Base-by-base conservation (phyloP, 2,888 invertebrate species). In the Acleris laterana region DNA sequence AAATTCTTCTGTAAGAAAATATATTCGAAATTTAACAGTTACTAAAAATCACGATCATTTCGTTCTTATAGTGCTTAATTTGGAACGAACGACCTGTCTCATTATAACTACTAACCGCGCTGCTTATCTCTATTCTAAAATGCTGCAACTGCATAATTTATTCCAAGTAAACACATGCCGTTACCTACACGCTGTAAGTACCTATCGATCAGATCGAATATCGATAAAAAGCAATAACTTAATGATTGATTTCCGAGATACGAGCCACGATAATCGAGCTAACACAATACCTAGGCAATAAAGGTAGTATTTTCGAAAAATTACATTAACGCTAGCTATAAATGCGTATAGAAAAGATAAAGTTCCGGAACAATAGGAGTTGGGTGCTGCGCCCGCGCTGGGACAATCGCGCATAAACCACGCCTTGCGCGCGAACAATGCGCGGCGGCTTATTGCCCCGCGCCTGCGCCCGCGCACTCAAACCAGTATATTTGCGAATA, bases 351-450 rank as follows among this genome's bases (percentile, higher is more conserved):
- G 81, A 78, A 79, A 80, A 76, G 79, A 78, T 80, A 80, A 77
- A 79, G 71, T 69, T 68, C 72, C 60, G 71, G 66, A 75, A 76
- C 77, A 77, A 77, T 76, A 73, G 77, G 71, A 60, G 63, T 50
- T 69, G 69, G 71, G 67, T 61, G 69, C 44, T 68, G 61, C 69
- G 61, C 58, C 49, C 55, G 72, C 63, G 69, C 72, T 72, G 76
- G 78, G 69, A 89, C 89, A 89, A 88, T 88, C 76, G 88, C 68
- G 80, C 74, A 85, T 89, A 82, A 89, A 79, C 84, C 89, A 90
- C 90, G 89, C 81, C 70, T 71, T 82, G 88, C 74, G 68, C 62
- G 59, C 63, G 82, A 82, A 89, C 90, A 90, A 90, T 88, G 80
- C 74, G 65, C 72, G 50, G 60, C 62, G 46, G 46, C 17, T 16